phyloP scores from a whole-genome alignment of 2,113 vertebrate species.

The Origma solitaria region DNA sequence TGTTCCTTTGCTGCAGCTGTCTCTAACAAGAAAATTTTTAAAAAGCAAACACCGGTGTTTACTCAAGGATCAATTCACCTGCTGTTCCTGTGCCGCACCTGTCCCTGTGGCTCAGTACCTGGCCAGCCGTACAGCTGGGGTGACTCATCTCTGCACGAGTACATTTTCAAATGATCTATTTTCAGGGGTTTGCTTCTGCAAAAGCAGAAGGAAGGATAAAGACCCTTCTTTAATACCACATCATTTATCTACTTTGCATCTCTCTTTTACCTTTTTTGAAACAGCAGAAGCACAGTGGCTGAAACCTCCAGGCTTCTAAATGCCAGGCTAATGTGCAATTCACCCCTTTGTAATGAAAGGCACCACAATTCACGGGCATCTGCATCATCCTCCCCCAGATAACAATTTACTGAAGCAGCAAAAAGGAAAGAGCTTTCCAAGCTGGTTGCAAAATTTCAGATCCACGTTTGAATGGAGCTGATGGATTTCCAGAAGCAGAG shows the following conservation, averaged over 20 bases:
- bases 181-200: not conserved
- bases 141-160: not conserved
- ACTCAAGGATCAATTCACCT: conserved; percentile 46
- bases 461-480: not conserved
- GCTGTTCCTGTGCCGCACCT: conserved; percentile 51
- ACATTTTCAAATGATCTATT: not conserved
- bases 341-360: not conserved
- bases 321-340: not conserved
- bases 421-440: conserved; percentile 31
- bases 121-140: not conserved
- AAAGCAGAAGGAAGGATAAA: not conserved
- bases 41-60: conserved; percentile 55
- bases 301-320: not conserved
- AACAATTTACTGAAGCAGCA: not conserved
- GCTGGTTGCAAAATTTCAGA: conserved; percentile 40
- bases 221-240: not conserved
- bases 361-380: conserved; percentile 19
- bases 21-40: not conserved
- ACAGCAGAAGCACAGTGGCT: not conserved
- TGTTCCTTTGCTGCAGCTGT: conserved; percentile 27
- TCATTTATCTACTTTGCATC: not conserved
- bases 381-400: not conserved
- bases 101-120: not conserved
- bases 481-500: conserved; percentile 57
- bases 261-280: not conserved